Base-by-base conservation (phyloP, 2,797 vertebrate species). In the Podargus strigoides region DNA sequence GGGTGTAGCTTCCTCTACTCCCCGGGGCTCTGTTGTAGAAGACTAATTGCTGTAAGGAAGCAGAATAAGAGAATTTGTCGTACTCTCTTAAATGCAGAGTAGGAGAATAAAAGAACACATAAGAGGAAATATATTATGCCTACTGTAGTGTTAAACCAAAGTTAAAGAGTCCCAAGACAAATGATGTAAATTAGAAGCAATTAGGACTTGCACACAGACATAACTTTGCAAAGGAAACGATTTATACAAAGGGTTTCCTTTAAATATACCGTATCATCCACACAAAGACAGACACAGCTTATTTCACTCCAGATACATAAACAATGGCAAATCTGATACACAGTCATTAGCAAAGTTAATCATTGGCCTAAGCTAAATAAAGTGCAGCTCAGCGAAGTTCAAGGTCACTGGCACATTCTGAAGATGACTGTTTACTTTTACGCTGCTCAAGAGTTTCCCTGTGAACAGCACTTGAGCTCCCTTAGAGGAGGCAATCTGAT, bases 341-440 rank as follows among this genome's bases (percentile, higher is more conserved):
- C 30, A 84, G 64, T 37, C 76, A 81, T 81, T 89, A 95, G 75
- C 23, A 89, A 89, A 87, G 94, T 94, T 95, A 95, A 95, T 94
- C 21, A 89, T 84, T 92, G 62, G 56, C 75, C 60, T 73, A 73
- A 74, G 24, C 78, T 79, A 88, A 91, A 79, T 79, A 75, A 85
- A 82, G 44, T 64, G 59, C 55, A 81, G 62, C 85, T 84, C 63
- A 30, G 36, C n/a, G 30, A 93, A 46, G 32, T 76, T 95, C 89
- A 96, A 95, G 89, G 94, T 93, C 89, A 84, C 11, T 17, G 84
- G 49, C 22, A 41, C 78, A 64, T 89, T 88, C 78, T 87, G 78
- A 80, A 94, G 86, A 79, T 2, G 19, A 13, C 28, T 59, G 47
- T 27, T 82, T 80, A 53, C 64, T 83, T 67, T 63, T 32, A 41